phyloP scores from a whole-genome alignment of 92 coral and sea anemone genomes.

The Nematostella vectensis region DNA sequence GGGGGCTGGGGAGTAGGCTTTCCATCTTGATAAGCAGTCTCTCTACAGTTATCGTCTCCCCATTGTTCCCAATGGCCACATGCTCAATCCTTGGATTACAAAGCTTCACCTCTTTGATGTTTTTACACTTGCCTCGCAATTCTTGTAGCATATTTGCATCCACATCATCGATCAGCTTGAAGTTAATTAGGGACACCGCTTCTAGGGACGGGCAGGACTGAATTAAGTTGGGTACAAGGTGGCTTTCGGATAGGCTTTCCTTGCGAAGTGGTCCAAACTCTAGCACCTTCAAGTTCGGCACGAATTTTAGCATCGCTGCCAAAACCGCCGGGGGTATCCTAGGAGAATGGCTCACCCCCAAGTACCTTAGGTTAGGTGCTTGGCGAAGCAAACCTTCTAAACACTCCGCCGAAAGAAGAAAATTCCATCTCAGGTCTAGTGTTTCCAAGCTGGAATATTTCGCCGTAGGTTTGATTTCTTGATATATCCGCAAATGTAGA shows the following conservation, averaged over 20 bases:
- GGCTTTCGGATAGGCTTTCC: conserved; percentile 88
- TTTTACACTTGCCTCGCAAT: conserved; percentile 71
- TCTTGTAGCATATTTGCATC: conserved; percentile 70
- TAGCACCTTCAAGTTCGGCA: conserved; percentile 78
- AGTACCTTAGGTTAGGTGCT: conserved; percentile 91
- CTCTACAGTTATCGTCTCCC: conserved; percentile 95
- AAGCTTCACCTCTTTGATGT: conserved; percentile 82
- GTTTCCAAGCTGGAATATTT: conserved; percentile 77
- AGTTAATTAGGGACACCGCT: conserved; percentile 92
- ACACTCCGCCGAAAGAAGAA: conserved; percentile 93
- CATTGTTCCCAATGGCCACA: conserved; percentile 93
- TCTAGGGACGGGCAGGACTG: conserved; percentile 78
- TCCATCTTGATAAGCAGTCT: conserved; percentile 94
- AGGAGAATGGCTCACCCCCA: conserved; percentile 99
- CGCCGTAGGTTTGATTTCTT: conserved; percentile 81
- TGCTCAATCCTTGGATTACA: conserved; percentile 97
- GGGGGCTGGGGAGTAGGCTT: conserved; percentile 85
- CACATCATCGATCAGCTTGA: conserved; percentile 67
- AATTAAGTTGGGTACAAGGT: conserved; percentile 66
- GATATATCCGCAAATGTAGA: conserved; percentile 82
- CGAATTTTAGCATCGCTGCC: conserved; percentile 81
- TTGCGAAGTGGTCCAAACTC: conserved; percentile 99
- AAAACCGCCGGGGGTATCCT: conserved; percentile 93
- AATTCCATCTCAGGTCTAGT: conserved; percentile 93
- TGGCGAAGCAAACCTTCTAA: conserved; percentile 87